Conservation (phyloP, 2,113 vertebrate genomes). For the Oryzias woworae region DNA sequence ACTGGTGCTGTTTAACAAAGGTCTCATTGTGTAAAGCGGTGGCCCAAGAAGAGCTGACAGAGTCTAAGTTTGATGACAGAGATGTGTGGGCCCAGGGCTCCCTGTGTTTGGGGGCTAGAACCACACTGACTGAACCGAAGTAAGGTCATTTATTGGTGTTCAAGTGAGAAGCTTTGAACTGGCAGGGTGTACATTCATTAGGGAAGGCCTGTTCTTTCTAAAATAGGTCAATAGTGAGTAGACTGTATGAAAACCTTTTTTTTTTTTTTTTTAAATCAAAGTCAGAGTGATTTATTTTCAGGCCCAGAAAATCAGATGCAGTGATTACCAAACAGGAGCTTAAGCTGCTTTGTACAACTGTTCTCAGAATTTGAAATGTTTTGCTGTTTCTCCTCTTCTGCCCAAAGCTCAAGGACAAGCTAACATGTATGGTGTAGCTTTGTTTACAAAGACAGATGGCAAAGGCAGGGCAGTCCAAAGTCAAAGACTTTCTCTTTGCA, state of each 20-base stretch:
- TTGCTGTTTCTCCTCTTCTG: constrained; percentile 51
- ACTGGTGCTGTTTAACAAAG: constrained; percentile 70
- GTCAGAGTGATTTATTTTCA: constrained; percentile 37
- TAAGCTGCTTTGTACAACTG: constrained; percentile 58
- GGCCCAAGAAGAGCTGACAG: constrained; percentile 52
- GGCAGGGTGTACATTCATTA: constrained; percentile 41
- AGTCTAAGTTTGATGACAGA: constrained; percentile 62
- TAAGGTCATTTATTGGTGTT: constrained; percentile 16
- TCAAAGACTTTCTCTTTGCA: constrained; percentile 14
- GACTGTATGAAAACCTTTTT: constrained; percentile 30
- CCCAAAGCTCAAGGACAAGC: constrained; percentile 55
- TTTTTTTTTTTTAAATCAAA: constrained; percentile 39
- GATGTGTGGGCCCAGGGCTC: constrained; percentile 56
- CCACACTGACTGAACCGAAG: constrained; percentile 19
- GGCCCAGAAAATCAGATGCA: constrained; percentile 30
- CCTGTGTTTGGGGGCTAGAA: constrained; percentile 53
- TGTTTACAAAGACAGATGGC: constrained; percentile 67
- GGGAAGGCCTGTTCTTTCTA: constrained; percentile 35
- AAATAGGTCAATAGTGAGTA: constrained; percentile 25
- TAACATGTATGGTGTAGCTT: constrained; percentile 42
- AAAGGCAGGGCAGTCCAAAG: constrained; percentile 29
- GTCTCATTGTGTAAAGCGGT: constrained; percentile 62
- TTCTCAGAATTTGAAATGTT: constrained; percentile 56
- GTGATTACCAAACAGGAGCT: constrained; percentile 38
- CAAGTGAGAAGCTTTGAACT: constrained; percentile 15